Evolutionary conservation across 1,140 invertebrate species (phyloP), one percentile per base, ranked within the genome.

Genomic region (Aporrectodea caliginosa): DNA sequence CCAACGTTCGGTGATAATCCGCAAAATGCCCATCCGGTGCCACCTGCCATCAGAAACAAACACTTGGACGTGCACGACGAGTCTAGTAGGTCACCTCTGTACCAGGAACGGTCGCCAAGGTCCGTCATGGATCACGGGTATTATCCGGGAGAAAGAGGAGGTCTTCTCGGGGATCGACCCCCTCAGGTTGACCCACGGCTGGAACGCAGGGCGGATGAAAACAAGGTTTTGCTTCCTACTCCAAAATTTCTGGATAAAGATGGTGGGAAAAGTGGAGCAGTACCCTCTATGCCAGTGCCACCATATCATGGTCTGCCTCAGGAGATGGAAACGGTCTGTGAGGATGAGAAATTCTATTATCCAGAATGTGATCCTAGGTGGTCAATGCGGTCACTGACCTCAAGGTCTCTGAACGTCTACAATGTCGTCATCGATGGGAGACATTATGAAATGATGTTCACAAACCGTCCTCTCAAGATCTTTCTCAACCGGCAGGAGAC

Each of bases 401-500:
- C 75, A 70, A 71, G 75, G 43, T 2, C n/a, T 6, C 6, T 2
- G 2, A 27, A 72, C n/a, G 71, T 72, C 71, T 72, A 32, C n/a
- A 85, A 86, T 77, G 81, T 87, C 81, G 84, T 87, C 68, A 84
- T 87, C 79, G 86, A 86, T 81, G 83, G 83, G 22, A 84, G 83
- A 78, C 84, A 84, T 35, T 87, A 81, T 83, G 83, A 84, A 78
- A 80, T 87, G 1, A 82, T 80, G 73, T 77, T 85, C 69, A 84
- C 83, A 22, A 81, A 77, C 30, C 82, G 82, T 35, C 81, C 83
- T 27, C 82, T 83, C 43, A 83, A 81, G 29, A 82, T 88, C 27
- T 76, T 31, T 14, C 75, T 84, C 33, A 81, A 75, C 12, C 77
- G 82, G 73, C 79, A 82, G 31, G 33, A 1, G 31, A 16, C 34